phyloP scores from a whole-genome alignment of 2,797 vertebrate species.

The Tamandua tetradactyla region DNA sequence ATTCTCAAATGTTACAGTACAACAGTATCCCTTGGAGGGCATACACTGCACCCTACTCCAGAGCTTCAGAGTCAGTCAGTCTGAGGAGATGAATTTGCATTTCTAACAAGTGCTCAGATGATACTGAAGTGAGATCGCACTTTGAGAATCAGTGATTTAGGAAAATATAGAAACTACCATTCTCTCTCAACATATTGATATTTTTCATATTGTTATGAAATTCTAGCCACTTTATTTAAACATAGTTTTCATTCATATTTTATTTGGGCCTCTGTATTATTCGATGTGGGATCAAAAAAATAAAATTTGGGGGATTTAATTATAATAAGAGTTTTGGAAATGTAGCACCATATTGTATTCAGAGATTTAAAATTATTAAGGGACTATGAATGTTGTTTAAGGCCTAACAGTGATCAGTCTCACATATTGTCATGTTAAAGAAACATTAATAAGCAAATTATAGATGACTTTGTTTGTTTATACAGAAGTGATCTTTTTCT shows the following conservation, averaged over 20 bases:
- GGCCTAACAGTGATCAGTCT: background rate
- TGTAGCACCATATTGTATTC: background rate
- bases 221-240: background rate
- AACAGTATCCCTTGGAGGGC: background rate
- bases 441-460: conserved; percentile 1
- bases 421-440: background rate
- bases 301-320: background rate
- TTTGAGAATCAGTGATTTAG: background rate
- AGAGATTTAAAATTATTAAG: background rate
- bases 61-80: background rate
- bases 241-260: background rate
- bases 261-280: background rate
- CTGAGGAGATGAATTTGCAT: background rate
- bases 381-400: background rate
- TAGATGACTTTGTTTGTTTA: conserved; percentile 48
- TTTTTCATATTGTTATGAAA: conserved; percentile 32
- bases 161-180: background rate
- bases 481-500: conserved; percentile 54
- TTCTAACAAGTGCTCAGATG: background rate
- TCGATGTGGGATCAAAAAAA: background rate
- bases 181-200: background rate
- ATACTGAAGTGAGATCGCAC: background rate
- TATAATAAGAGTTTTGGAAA: background rate
- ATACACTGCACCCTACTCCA: fast-evolving
- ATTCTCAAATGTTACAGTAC: background rate